Evolutionary conservation across 2,113 vertebrate genomes (phyloP), one percentile per base, ranked within the genome.

Genomic region (Solea solea): DNA sequence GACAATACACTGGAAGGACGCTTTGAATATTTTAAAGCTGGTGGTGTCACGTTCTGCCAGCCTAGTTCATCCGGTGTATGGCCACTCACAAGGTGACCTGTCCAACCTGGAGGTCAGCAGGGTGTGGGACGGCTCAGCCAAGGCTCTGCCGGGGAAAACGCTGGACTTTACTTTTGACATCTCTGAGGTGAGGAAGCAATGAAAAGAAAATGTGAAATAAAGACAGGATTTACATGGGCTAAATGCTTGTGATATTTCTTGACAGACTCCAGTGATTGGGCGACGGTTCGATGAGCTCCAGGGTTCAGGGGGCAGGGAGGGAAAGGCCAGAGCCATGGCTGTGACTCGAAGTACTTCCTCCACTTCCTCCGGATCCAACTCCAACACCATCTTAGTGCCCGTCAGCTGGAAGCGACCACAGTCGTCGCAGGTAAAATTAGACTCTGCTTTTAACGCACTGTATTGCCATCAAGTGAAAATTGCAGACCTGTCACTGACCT

Each of bases 341-440:
- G 96, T 99, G 55, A 98, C 97, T 21, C 94, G 98, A 39, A 99
- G 98, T 69, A 95, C 96, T 0, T 99, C 98, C 13, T 99, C 98
- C 71, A 98, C 97, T 12, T 99, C 97, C 0, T 99, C 98, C 0
- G 96, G 97, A 41, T 99, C 98, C 60, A 98, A 97, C 86, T 99
- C 98, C 74, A 98, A 98, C 86, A 98, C 96, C 44, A 96, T 98
- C 74, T 94, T 99, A 68, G 97, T 99, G 76, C 98, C 97, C 25
- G 97, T 99, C 75, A 98, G 97, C 94, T 99, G 98, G 98, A 99
- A 96, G 82, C 93, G 96, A 58, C 98, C 98, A 2, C 98, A 98
- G 60, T 96, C 93, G 25, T 99, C 97, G 76, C 98, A 99, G 96
- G 98, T 99, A 90, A 62, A n/a, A 8, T 28, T 28, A 49, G 11